Percentiles rank a stretch among this genome's conserved stretches.
Conservation (phyloP, 2,888 invertebrate genomes). For the Drosophila maculinotata region DNA sequence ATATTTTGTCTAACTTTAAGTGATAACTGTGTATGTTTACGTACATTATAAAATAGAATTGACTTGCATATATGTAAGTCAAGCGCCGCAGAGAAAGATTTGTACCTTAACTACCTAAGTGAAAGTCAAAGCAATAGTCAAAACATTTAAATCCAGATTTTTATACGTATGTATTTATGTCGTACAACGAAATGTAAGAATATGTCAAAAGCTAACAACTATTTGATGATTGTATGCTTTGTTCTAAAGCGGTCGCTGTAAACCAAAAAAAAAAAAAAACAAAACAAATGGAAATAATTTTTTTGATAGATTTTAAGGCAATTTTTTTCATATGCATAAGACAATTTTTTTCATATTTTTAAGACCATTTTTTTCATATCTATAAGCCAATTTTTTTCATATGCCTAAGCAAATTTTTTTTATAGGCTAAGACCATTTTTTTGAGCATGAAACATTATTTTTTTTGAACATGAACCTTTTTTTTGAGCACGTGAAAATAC, state of each 20-base stretch:
- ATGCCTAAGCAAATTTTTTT: conserved; percentile 49
- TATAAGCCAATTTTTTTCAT: conserved; percentile 52
- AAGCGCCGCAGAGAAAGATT: conserved; percentile 23
- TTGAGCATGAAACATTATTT: conserved; percentile 63
- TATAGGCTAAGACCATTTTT: conserved; percentile 46
- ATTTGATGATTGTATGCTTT: conserved; percentile 11
- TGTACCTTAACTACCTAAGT: neutral
- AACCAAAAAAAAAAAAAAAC: conserved; percentile 36
- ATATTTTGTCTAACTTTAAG: conserved; percentile 10
- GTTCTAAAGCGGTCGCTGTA: conserved; percentile 32
- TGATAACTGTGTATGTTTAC: conserved; percentile 24
- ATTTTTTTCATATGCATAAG: conserved; percentile 41
- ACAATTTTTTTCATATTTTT: conserved; percentile 34
- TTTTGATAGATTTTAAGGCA: conserved; percentile 13
- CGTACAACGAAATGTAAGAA: conserved; percentile 44
- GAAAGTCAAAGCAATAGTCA: conserved; percentile 17
- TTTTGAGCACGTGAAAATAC: conserved; percentile 50
- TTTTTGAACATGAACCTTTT: conserved; percentile 65
- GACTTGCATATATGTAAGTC: conserved; percentile 10
- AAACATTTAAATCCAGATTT: neutral
- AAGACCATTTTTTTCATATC: conserved; percentile 28
- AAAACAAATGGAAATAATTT: conserved; percentile 1
- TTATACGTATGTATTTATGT: conserved; percentile 24
- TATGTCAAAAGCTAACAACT: neutral
- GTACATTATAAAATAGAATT: conserved; percentile 24